Conservation (phyloP, 1,140 invertebrate species). For the Drosophila kurseongensis region DNA sequence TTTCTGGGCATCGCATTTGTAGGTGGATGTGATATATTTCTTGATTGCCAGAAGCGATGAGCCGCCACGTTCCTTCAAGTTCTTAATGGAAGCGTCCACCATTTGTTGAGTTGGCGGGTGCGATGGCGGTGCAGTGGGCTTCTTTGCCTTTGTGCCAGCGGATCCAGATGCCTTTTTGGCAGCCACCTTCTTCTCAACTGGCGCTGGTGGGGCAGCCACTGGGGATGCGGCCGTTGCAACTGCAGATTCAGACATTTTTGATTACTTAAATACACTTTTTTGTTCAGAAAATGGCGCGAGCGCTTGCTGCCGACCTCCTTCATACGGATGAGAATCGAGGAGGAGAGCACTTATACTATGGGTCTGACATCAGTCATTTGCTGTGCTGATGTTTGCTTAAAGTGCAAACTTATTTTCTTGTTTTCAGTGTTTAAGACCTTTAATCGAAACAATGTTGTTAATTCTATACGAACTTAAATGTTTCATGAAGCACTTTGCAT, state of each 20-base stretch:
- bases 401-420: too few relatives aligned
- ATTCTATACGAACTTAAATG: too few relatives aligned
- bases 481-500: too few relatives aligned
- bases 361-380: neutral
- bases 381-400: neutral
- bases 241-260: constrained; percentile 27
- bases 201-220: constrained; percentile 6
- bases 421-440: too few relatives aligned
- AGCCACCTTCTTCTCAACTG: neutral
- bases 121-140: constrained; percentile 83
- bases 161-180: neutral
- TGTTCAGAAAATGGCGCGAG: neutral
- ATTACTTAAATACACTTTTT: neutral
- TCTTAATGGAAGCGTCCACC: constrained; percentile 87
- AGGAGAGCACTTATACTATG: neutral
- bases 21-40: neutral
- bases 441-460: too few relatives aligned
- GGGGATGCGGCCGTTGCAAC: constrained; percentile 41
- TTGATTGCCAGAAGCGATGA: constrained; percentile 87
- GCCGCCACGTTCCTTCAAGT: constrained; percentile 87
- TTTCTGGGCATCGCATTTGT: neutral
- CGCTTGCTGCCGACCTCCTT: too few relatives aligned
- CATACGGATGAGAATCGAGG: constrained; percentile 1
- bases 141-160: constrained; percentile 69
- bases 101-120: constrained; percentile 86